Evolutionary conservation across 2,113 vertebrate genomes (phyloP), one percentile per base, ranked within the genome.

Genomic region (Herpailurus yagouaroundi): DNA sequence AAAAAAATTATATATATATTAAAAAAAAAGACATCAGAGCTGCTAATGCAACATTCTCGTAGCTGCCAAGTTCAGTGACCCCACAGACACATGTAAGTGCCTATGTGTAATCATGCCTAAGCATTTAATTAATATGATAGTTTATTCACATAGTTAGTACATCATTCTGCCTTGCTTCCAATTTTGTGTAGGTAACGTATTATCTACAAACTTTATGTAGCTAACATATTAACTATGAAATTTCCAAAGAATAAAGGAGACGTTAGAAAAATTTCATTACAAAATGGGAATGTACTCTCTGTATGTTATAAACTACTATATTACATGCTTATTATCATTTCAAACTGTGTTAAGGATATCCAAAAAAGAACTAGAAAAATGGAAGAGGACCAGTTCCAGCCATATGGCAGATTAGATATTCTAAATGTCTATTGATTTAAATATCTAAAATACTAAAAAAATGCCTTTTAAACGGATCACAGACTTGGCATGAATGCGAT

Each of bases 241-340:
- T 93, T 93, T 95, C 27, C 38, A 95, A 94, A 82, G 66, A 94
- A 91, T 74, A 77, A 94, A 85, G 16, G 18, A 90, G 9, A 6
- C 12, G 82, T 64, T 82, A 52, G 81, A 29, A 64, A 89, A 89
- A 33, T 27, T 90, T 93, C 45, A 89, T 64, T 89, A 86, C 63
- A 83, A 63, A 79, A 85, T 60, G 73, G 27, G 27, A 82, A 87
- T 41, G 21, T 69, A 77, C 16, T 60, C 31, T 23, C 50, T 52
- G 14, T 41, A 68, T 33, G 36, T 64, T 80, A 48, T 89, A 81
- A 76, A 52, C 64, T 63, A 68, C 12, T 74, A 64, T 69, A 95
- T 31, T 50, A 11, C 38, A 71, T 45, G 4, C 80, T 77, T 57
- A 45, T 77, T 29, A 74, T 12, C 73, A 23, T 68, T 90, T 92